Conservation (phyloP, 2,113 vertebrate species). For the Zapornia atra region DNA sequence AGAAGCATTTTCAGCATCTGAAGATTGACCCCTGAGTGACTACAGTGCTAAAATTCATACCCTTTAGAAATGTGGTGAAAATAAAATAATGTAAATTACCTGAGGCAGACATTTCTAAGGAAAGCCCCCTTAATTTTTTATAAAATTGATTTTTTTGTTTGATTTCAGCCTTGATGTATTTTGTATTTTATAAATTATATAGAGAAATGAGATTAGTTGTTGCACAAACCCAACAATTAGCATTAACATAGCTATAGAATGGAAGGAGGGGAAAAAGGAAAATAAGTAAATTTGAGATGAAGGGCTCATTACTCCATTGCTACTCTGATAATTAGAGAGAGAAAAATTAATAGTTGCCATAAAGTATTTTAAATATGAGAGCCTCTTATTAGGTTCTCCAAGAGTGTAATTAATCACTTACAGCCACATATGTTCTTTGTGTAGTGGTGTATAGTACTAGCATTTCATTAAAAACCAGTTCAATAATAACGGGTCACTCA, state of each 20-base stretch:
- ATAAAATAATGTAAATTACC: neutral
- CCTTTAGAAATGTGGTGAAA: neutral
- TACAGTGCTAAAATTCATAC: neutral
- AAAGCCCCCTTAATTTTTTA: neutral
- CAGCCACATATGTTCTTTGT: slow-evolving; percentile 13
- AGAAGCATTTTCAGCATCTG: neutral
- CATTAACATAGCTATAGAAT: neutral
- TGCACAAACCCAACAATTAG: neutral
- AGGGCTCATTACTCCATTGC: slow-evolving; percentile 4
- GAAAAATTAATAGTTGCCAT: slow-evolving; percentile 63
- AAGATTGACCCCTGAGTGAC: neutral
- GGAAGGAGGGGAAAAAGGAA: neutral
- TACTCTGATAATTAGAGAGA: slow-evolving; percentile 53
- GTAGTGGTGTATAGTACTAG: neutral
- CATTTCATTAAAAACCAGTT: slow-evolving; percentile 67
- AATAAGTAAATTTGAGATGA: slow-evolving; percentile 19
- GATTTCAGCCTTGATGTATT: neutral
- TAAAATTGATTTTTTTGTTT: neutral
- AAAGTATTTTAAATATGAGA: slow-evolving; percentile 61
- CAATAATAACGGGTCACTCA: slow-evolving; percentile 56
- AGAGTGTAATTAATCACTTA: slow-evolving; percentile 74
- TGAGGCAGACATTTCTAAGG: neutral
- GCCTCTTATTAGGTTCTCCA: slow-evolving; percentile 60
- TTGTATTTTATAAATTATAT: neutral
- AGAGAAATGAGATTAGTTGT: neutral